phyloP scores from a whole-genome alignment of 2,113 vertebrate genomes.

The Puffinus mauretanicus region DNA sequence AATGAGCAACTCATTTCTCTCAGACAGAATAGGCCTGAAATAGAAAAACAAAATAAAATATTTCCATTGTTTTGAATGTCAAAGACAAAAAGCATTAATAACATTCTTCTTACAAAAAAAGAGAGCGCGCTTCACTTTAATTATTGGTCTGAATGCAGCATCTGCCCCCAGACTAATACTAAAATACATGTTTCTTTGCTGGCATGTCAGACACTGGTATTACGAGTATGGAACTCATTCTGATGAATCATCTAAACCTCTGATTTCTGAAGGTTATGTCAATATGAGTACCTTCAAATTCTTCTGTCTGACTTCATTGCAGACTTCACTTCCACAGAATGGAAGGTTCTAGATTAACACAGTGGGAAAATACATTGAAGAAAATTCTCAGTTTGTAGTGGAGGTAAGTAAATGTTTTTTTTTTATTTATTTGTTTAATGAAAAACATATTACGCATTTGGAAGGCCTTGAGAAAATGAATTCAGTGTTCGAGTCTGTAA shows the following conservation, averaged over 20 bases:
- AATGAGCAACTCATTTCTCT: conserved; percentile 90
- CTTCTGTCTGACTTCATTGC: background rate
- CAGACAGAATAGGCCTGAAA: conserved; percentile 91
- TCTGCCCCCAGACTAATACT: background rate
- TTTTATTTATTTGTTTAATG: background rate
- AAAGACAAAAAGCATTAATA: background rate
- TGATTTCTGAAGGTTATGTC: background rate
- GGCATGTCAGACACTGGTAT: background rate
- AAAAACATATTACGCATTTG: background rate
- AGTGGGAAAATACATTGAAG: background rate
- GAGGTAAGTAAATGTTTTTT: background rate
- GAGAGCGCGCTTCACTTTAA: background rate
- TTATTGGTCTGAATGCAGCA: background rate
- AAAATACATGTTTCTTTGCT: background rate
- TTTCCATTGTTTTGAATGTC: background rate
- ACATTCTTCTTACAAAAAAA: background rate
- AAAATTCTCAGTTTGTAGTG: background rate
- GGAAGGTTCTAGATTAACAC: background rate
- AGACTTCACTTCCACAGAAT: background rate
- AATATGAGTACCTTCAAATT: background rate
- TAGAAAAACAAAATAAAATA: background rate
- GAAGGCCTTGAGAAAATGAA: background rate
- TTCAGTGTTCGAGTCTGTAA: background rate
- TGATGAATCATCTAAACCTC: background rate
- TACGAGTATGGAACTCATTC: background rate